Conservation (phyloP, 2,113 vertebrate species). For the Calidris pugnax region DNA sequence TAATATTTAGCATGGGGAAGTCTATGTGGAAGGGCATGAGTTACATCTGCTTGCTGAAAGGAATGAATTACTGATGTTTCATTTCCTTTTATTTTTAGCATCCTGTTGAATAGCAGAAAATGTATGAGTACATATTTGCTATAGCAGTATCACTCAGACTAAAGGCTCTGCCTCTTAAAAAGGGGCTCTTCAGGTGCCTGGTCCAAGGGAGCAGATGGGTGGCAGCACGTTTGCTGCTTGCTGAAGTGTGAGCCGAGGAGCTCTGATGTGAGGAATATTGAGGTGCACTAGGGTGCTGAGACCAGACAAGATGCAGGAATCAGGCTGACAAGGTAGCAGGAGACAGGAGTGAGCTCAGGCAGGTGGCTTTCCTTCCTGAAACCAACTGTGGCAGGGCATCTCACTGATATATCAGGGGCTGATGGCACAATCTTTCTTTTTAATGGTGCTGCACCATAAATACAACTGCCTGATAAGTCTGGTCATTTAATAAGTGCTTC, state of each 20-base stretch:
- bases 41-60: not conserved
- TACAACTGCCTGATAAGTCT: not conserved
- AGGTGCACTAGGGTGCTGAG: not conserved
- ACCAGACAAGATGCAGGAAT: not conserved
- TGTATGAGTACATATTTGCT: not conserved
- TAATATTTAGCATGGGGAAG: constrained; percentile 6
- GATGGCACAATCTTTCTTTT: not conserved
- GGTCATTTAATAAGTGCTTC: not conserved
- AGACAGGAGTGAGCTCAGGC: not conserved
- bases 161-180: not conserved
- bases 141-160: not conserved
- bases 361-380: not conserved
- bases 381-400: not conserved
- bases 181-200: not conserved
- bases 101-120: not conserved
- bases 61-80: constrained; percentile 1
- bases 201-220: not conserved
- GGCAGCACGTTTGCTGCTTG: not conserved
- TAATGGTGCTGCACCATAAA: not conserved
- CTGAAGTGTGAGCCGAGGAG: not conserved
- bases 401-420: not conserved
- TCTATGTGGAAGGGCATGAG: not conserved
- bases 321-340: not conserved
- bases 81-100: constrained; percentile 20
- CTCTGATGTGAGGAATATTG: not conserved